Evolutionary conservation across 1,140 invertebrate species (phyloP), one percentile per base, ranked within the genome.

Genomic region (Ctenoplectra terminalis): DNA sequence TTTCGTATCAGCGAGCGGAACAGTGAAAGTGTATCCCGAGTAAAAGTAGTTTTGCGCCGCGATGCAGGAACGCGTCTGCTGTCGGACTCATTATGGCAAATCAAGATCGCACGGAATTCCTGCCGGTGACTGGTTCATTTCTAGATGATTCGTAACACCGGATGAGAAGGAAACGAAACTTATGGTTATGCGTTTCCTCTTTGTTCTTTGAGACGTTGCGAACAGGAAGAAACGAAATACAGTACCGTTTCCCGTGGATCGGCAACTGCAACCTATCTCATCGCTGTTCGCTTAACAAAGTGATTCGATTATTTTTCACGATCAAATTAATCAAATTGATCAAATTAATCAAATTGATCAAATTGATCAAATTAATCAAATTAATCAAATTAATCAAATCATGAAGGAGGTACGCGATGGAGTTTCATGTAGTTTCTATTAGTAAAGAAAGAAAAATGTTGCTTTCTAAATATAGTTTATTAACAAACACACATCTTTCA

Each of bases 11-110:
- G 85, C 78, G 82, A 92, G 86, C 89, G 89, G 86, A 92, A 88
- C 89, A 91, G 92, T 93, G 92, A 93, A 93, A 93, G 92, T 92
- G 70, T 75, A 87, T 85, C 83, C 60, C 64, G 77, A 87, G 91
- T 93, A 93, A 92, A 93, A 93, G 92, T 92, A 81, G 90, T 92
- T 90, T 89, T 58, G 78, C 83, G 83, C 85, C 63, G 46, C 64
- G 40, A 75, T 73, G 74, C 54, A 87, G 77, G 85, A 87, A 84
- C 73, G 85, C 61, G 72, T 52, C 63, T 85, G 78, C 72, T 77
- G 50, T 82, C 40, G 13, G 34, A 54, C 89, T 91, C 85, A 87
- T 91, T 92, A 92, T 85, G 89, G 88, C 77, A 82, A 92, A 92
- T 91, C 88, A 86, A 91, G 90, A 92, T 88, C 90, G 88, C 78